phyloP scores from a whole-genome alignment of 2,797 vertebrate genomes.

The Decapterus maruadsi region DNA sequence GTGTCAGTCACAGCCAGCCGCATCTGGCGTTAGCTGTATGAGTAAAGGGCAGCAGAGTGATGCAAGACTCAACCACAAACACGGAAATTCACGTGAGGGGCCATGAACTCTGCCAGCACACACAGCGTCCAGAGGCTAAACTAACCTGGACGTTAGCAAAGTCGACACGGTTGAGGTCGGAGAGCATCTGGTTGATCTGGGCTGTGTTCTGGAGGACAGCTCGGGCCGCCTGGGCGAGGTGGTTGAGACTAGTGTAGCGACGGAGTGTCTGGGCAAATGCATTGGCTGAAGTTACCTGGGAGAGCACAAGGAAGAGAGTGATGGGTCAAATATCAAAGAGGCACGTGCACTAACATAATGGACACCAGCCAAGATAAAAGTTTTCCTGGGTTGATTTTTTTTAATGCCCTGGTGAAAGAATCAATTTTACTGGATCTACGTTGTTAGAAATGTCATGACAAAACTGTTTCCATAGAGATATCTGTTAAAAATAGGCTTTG shows the following conservation, averaged over 20 bases:
- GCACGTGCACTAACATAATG: neutral
- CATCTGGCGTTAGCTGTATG: neutral
- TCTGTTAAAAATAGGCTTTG: too few species aligned
- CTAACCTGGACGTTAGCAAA: conserved; percentile 96
- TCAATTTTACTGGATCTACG: neutral
- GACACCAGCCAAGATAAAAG: too few species aligned
- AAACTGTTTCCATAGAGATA: neutral
- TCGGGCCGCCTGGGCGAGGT: conserved; percentile 94
- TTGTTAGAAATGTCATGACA: too few species aligned
- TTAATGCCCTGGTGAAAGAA: neutral
- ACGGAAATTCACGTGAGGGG: neutral
- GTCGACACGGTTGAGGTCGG: conserved; percentile 95
- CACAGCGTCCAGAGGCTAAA: neutral
- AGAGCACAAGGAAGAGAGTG: neutral
- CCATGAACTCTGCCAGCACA: neutral
- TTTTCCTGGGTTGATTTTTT: too few species aligned
- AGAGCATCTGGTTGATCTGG: conserved; percentile 98
- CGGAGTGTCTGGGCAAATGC: conserved; percentile 95
- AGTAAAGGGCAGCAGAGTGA: neutral
- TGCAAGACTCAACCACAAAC: neutral
- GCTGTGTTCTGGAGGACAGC: conserved; percentile 96
- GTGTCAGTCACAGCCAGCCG: neutral
- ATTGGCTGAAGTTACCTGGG: conserved; percentile 92
- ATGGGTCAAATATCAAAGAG: neutral
- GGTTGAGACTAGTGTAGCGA: conserved; percentile 96